Evolutionary conservation across 2,888 invertebrate genomes (phyloP).

Genomic region (Suillia variegata): DNA sequence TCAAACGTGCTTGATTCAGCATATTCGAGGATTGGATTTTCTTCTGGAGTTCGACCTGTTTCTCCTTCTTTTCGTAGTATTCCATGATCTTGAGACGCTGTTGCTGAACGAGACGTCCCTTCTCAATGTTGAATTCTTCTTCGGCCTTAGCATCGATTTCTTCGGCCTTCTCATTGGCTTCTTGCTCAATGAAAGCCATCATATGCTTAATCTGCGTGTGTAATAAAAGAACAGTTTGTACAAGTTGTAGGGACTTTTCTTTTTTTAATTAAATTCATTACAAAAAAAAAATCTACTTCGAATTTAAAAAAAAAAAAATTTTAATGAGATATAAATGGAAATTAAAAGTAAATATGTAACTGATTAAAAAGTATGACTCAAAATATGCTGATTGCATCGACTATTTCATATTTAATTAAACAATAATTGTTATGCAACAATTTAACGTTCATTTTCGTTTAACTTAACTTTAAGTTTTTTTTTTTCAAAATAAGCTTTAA

Average conservation of each 20-base stretch:
- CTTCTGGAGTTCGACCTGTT: constrained; percentile 98
- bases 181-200: constrained; percentile 99
- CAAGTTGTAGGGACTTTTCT: too few species aligned
- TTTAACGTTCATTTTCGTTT: too few species aligned
- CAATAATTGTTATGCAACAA: too few species aligned
- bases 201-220: constrained; percentile 92
- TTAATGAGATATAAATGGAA: too few species aligned
- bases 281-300: not conserved
- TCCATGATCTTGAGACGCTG: constrained; percentile 99
- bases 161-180: constrained; percentile 99
- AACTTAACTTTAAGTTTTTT: too few species aligned
- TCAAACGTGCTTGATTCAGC: constrained; percentile 96
- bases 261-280: too few species aligned
- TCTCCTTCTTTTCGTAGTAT: constrained; percentile 98
- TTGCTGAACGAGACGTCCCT: constrained; percentile 97
- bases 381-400: too few species aligned
- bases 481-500: too few species aligned
- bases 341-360: not conserved
- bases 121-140: constrained; percentile 99
- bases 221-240: constrained; percentile 13
- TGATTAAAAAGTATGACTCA: too few species aligned
- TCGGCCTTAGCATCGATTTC: constrained; percentile 99
- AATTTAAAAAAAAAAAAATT: not conserved
- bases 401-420: too few species aligned
- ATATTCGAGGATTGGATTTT: constrained; percentile 99